These are phyloP conservation scores for Sander lucioperca DNA, from an alignment of 2,113 vertebrate genomes.

Conservation along the genomic window DNA sequence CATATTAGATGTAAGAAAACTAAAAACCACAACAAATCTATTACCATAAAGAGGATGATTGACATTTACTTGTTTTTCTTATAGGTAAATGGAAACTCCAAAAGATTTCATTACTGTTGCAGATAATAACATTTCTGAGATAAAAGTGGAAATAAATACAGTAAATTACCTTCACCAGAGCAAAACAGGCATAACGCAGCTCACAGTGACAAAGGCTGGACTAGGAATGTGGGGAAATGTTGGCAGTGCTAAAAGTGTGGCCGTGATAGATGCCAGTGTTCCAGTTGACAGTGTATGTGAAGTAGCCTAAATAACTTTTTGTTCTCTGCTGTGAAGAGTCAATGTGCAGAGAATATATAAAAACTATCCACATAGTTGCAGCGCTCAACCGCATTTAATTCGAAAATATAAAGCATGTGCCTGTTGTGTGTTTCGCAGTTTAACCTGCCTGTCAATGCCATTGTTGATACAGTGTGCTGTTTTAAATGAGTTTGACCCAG, in stretches of 20 bases:
- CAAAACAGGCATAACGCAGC: constrained; percentile 35
- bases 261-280: constrained; percentile 65
- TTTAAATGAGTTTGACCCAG: constrained; percentile 73
- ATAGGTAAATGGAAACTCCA: constrained; percentile 46
- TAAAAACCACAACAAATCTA: constrained; percentile 39
- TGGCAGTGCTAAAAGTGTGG: constrained; percentile 59
- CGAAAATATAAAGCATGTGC: constrained; percentile 38
- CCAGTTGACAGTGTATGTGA: constrained; percentile 49
- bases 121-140: constrained; percentile 59
- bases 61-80: constrained; percentile 51
- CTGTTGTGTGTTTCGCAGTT: constrained; percentile 41
- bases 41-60: constrained; percentile 36
- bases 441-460: constrained; percentile 59
- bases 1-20: constrained; percentile 32
- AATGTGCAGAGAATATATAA: constrained; percentile 14
- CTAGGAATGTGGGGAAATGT: constrained; percentile 54
- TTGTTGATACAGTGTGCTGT: constrained; percentile 39
- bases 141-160: constrained; percentile 56
- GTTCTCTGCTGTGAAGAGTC: constrained; percentile 21
- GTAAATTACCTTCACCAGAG: constrained; percentile 51
- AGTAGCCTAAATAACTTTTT: constrained; percentile 50
- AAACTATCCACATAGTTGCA: constrained; percentile 26
- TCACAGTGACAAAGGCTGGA: constrained; percentile 50
- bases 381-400: constrained; percentile 26
- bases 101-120: constrained; percentile 58